Base-by-base conservation (phyloP, 2,113 vertebrate species). In the Hippocampus guttulatus region DNA sequence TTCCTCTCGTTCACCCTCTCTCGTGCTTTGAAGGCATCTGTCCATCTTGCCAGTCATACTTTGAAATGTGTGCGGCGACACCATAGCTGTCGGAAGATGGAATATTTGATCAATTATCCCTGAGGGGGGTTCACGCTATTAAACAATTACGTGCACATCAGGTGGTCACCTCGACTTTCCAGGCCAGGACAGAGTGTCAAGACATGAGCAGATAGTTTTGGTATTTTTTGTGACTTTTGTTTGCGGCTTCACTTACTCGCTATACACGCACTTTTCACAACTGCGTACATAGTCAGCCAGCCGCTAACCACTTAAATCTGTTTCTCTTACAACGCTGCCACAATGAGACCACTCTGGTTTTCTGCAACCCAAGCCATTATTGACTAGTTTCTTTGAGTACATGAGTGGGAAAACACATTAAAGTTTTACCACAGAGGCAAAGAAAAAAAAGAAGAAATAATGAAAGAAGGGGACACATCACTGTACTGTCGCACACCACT, bases 361-460 rank as follows among this genome's bases (percentile, higher is more conserved):
- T 84, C 80, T 92, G 90, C 91, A 89, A 83, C 80, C 79, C 84
- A 88, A 91, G 90, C 90, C 87, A 89, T 92, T 92, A 91, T 77
- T 85, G 76, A 87, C 80, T 78, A 86, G 83, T 88, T 91, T 86
- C 82, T 80, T 81, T 90, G 81, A 90, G 88, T 89, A 88, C 82
- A 84, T 86, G 76, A 89, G 88, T 51, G 78, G 85, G 80, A 82
- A 83, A 83, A 82, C 81, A 82, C 90, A 92, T 93, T 87, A 92
- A 92, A 90, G 77, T 88, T 92, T 92, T 86, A 92, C 80, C 51
- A 27, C 63, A 67, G 70, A 33, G 27, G 16, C 40, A 27, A 27
- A n/a, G 77, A 70, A 63, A 69, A 82, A 84, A 85, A 71, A 65
- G 45, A 73, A 70, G 75, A 55, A 67, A n/a, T 73, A 81, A 77